Evolutionary conservation across 2,113 vertebrate genomes (phyloP).

Genomic region (Protobothrops mucrosquamatus): DNA sequence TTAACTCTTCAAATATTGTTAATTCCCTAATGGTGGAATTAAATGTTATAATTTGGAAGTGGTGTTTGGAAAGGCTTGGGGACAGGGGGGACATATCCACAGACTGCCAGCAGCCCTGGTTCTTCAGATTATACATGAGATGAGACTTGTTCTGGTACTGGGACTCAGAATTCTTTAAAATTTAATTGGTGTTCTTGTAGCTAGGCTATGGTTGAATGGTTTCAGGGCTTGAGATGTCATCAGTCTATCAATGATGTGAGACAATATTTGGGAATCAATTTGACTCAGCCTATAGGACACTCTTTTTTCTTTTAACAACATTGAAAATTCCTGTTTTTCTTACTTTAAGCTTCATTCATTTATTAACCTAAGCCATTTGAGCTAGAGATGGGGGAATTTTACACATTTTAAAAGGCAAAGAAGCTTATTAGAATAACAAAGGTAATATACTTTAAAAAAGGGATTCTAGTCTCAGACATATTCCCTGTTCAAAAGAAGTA

Average conservation of each 20-base stretch:
- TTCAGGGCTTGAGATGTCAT: not conserved
- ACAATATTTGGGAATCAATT: not conserved
- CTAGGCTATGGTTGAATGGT: not conserved
- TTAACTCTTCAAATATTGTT: not conserved
- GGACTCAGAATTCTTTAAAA: not conserved
- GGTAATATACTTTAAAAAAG: not conserved
- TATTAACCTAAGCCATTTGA: not conserved
- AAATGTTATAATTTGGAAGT: not conserved
- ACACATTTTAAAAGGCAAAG: conserved; percentile 21
- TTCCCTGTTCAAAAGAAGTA: not conserved
- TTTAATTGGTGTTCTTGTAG: not conserved
- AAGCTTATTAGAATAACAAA: not conserved
- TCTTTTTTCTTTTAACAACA: not conserved
- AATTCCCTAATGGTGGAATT: not conserved
- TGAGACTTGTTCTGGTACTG: not conserved
- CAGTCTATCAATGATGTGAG: not conserved
- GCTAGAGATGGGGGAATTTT: conserved; percentile 7
- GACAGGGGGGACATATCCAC: not conserved
- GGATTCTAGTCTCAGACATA: not conserved
- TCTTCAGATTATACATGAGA: not conserved
- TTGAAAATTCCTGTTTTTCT: not conserved
- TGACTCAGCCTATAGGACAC: not conserved
- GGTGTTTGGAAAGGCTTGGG: not conserved
- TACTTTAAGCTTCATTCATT: conserved; percentile 12
- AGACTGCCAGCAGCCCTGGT: not conserved